Evolutionary conservation across 2,888 invertebrate genomes (phyloP), one percentile per base, ranked within the genome.

Genomic region (Aphodius sticticus): DNA sequence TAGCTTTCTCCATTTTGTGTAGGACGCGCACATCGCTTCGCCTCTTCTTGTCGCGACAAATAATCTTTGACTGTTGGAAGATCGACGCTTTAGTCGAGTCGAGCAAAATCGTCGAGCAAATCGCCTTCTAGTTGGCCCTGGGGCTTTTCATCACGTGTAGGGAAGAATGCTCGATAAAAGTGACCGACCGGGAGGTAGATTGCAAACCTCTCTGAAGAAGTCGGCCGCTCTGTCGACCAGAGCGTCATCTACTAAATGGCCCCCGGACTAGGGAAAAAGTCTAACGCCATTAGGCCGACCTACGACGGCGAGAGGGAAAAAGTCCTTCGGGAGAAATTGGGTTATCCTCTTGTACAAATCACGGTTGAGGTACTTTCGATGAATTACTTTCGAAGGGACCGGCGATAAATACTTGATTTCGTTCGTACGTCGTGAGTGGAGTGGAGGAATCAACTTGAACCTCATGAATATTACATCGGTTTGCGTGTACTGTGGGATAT

Each of bases 311-410:
- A 53, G 53, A 53, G 53, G 53, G 53, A 53, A 53, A 53, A 53
- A 53, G 53, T 53, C 53, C 53, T 53, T 12, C 53, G 4, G 53
- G 53, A 53, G 53, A 53, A 53, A 53, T 53, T 53, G 53, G 53
- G 53, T 53, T 53, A 53, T 53, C 53, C 53, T 53, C 53, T 53
- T 53, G 53, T 53, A 53, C 53, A 53, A 53, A 53, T 53, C 53
- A 53, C 53, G 53, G 53, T 53, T 12, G 53, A 7, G 9, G 53
- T 53, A 53, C 53, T 53, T 53, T 53, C 53, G 53, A 53, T 53
- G 53, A 53, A 53, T 53, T 53, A 53, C 53, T 53, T 53, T 53
- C 53, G 53, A 9, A 53, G 53, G 53, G 12, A 7, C 53, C 53
- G 53, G 53, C 53, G 53, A 53, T 53, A 53, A 53, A 53, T 53